Evolutionary conservation across 92 coral and sea anemone species (phyloP).

Genomic region (Epizoanthus illoricatus): DNA sequence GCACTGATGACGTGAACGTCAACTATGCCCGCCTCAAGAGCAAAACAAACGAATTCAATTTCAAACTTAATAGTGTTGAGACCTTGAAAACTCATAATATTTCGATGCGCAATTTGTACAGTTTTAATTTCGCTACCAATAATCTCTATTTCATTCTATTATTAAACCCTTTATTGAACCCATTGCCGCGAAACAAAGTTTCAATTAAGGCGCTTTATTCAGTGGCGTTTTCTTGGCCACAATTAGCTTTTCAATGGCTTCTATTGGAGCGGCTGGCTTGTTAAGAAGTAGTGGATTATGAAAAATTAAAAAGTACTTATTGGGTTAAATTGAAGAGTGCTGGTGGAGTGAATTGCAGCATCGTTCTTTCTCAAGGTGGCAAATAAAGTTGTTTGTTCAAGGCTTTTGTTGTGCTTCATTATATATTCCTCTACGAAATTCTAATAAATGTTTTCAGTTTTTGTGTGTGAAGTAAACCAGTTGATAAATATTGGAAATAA

Average conservation of each 20-base stretch:
- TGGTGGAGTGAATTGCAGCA: conserved; percentile 29
- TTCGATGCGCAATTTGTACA: conserved; percentile 42
- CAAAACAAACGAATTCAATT: conserved; percentile 25
- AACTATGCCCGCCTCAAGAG: conserved; percentile 15
- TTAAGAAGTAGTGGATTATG: conserved; percentile 61
- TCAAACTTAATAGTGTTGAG: background rate
- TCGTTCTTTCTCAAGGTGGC: conserved; percentile 28
- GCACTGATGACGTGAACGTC: conserved; percentile 5
- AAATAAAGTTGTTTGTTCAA: conserved; percentile 30
- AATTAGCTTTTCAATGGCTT: conserved; percentile 58
- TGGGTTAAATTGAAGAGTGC: conserved; percentile 54
- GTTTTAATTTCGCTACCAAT: conserved; percentile 73
- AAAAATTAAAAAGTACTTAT: conserved; percentile 75
- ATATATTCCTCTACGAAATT: conserved; percentile 22
- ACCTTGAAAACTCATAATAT: conserved; percentile 28
- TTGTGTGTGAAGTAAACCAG: background rate
- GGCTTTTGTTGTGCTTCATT: conserved; percentile 33
- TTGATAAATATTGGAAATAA: background rate
- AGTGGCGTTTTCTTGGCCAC: conserved; percentile 71
- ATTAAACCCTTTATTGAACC: conserved; percentile 66
- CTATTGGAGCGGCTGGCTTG: conserved; percentile 79
- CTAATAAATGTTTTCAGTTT: background rate
- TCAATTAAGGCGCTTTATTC: conserved; percentile 78
- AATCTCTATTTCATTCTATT: conserved; percentile 71
- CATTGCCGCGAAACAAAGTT: conserved; percentile 91